Evolutionary conservation across 2,113 vertebrate genomes (phyloP), one percentile per base, ranked within the genome.

Genomic region (Heliornis fulica): DNA sequence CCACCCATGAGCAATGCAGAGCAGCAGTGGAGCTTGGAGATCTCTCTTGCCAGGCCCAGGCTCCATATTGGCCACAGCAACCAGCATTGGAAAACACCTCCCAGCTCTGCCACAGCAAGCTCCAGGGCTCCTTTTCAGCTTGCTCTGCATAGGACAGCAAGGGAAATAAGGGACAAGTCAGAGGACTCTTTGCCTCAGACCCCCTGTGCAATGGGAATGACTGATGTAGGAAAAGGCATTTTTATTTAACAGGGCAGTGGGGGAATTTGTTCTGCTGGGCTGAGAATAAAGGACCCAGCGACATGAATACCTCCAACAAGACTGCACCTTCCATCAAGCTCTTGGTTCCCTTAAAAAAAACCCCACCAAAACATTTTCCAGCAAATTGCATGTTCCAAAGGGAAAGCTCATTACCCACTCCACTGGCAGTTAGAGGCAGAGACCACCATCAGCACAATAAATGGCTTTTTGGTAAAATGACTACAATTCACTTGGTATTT

Each of bases 401-500:
- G 29, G 28, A 46, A 13, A 50, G 28, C 72, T 91, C 21, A 38
- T 92, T 82, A 94, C 74, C 50, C 28, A 77, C 59, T 89, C 69
- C 40, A 59, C 10, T 23, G 29, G 69, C 53, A 87, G 38, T 3
- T 25, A 93, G 71, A 82, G 83, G 76, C 82, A 93, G 65, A 90
- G 45, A 20, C 45, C 51, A 86, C 76, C 72, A 88, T 50, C 43
- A 82, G 72, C 72, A 87, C 53, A 93, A 75, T 77, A 87, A 90
- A 81, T 45, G 40, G 36, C 20, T 56, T 94, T 94, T 93, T 82
- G 82, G 54, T 83, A 85, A 92, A 59, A 64, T 14, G 54, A 59
- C 26, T 80, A 16, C 83, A 94, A 93, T 46, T 91, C 69, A 79
- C 61, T 71, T 41, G 31, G n/a, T 84, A 69, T 91, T 94, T 96